Conservation (phyloP, 2,888 invertebrate species). For the Sesamia inferens region DNA sequence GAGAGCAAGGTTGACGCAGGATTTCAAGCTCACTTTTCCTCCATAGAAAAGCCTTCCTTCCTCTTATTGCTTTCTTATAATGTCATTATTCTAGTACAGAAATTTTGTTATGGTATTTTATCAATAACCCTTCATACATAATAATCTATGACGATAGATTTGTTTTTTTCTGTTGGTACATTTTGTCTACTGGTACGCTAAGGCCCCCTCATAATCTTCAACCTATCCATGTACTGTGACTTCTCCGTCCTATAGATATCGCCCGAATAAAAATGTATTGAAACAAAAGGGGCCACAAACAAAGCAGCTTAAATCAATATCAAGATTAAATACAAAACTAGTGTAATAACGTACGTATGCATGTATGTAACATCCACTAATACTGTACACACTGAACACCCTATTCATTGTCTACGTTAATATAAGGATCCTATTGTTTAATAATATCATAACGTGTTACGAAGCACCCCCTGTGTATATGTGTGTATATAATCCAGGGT, state of each 20-base stretch:
- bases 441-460: slow-evolving; percentile 40
- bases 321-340: slow-evolving; percentile 33
- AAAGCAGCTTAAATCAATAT: slow-evolving; percentile 15
- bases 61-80: too few relatives aligned
- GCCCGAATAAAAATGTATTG: neutral
- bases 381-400: slow-evolving; percentile 17
- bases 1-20: too few relatives aligned
- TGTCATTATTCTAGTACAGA: too few relatives aligned
- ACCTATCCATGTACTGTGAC: too few relatives aligned
- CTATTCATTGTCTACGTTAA: slow-evolving; percentile 37
- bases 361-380: slow-evolving; percentile 6
- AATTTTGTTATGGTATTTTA: too few relatives aligned
- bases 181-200: too few relatives aligned
- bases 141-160: too few relatives aligned
- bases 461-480: slow-evolving; percentile 6
- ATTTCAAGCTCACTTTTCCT: too few relatives aligned
- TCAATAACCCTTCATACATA: neutral
- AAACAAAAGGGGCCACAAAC: neutral
- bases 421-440: slow-evolving; percentile 41
- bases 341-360: slow-evolving; percentile 18
- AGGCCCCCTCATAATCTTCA: too few relatives aligned
- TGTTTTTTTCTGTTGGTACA: too few relatives aligned
- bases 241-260: neutral
- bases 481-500: slow-evolving; percentile 7
- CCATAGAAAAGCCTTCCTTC: too few relatives aligned